Percentiles rank a stretch among this genome's conserved stretches.
Evolutionary conservation across 1,140 invertebrate genomes (phyloP).

Genomic region (Helicoverpa armigera): DNA sequence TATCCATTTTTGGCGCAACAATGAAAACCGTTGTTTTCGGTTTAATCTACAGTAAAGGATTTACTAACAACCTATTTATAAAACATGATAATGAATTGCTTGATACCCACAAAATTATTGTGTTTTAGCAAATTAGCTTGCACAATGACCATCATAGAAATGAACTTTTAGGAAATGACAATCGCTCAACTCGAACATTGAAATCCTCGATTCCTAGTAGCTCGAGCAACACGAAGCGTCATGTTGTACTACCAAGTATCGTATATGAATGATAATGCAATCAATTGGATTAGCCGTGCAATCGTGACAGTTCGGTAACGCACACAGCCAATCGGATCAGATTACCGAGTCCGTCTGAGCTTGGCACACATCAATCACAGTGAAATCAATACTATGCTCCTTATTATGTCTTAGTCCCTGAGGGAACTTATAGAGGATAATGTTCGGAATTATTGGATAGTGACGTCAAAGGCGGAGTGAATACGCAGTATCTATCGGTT

Average conservation of each 20-base stretch:
- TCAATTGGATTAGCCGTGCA: slow-evolving; percentile 46
- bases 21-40: not conserved
- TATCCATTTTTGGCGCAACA: slow-evolving; percentile 3
- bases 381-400: slow-evolving; percentile 60
- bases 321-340: slow-evolving; percentile 51
- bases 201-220: too few relatives aligned
- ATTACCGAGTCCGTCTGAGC: slow-evolving; percentile 51
- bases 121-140: too few relatives aligned
- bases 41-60: not conserved
- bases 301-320: slow-evolving; percentile 39
- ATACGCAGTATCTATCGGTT: not conserved
- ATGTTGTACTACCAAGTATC: slow-evolving; percentile 6
- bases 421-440: not conserved
- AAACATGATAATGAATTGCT: too few relatives aligned
- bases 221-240: not conserved
- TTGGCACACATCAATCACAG: slow-evolving; percentile 59
- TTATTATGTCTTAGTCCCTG: slow-evolving; percentile 48
- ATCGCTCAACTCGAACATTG: too few relatives aligned
- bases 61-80: not conserved
- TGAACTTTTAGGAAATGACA: too few relatives aligned
- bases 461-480: slow-evolving; percentile 29
- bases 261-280: slow-evolving; percentile 43
- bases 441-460: slow-evolving; percentile 6
- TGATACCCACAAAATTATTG: too few relatives aligned
- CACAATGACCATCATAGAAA: too few relatives aligned